Percentiles rank a stretch among this genome's conserved stretches.
Evolutionary conservation across 2,113 vertebrate genomes (phyloP).

Genomic region (Corythornis madagascariensis): DNA sequence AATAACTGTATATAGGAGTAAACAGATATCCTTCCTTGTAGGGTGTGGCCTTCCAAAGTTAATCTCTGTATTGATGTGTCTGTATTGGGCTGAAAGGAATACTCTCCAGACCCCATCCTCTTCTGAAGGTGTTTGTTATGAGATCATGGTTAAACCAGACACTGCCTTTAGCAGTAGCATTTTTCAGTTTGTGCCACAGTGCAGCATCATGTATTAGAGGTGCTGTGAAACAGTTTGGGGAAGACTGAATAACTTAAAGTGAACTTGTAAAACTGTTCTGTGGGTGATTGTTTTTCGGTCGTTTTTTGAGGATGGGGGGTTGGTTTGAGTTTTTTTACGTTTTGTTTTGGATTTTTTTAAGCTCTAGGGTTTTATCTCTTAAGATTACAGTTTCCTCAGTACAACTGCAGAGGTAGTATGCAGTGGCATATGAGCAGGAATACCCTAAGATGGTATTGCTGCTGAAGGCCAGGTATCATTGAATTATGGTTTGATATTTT

Average conservation of each 20-base stretch:
- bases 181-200: neutral
- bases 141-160: neutral
- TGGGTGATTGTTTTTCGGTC: neutral
- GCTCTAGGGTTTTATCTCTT: neutral
- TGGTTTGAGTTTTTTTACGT: no score
- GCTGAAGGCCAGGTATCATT: neutral
- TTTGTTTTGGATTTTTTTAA: neutral
- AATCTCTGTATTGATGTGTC: neutral
- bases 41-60: neutral
- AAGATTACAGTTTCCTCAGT: neutral
- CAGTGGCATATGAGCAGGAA: neutral
- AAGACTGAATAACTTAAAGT: neutral
- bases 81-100: neutral
- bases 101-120: neutral
- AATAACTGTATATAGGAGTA: neutral
- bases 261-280: neutral
- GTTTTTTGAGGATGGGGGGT: no score
- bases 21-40: neutral
- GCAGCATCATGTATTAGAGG: neutral
- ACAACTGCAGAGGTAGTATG: neutral
- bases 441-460: neutral
- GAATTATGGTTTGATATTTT: neutral
- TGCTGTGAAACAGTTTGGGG: neutral
- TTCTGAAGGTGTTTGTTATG: neutral
- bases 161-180: fast-evolving